Percentiles rank a stretch among this genome's conserved stretches.
These are phyloP conservation scores for Ennomos fuscantarius DNA, from an alignment of 2,888 invertebrate genomes.

Conservation along the genomic window DNA sequence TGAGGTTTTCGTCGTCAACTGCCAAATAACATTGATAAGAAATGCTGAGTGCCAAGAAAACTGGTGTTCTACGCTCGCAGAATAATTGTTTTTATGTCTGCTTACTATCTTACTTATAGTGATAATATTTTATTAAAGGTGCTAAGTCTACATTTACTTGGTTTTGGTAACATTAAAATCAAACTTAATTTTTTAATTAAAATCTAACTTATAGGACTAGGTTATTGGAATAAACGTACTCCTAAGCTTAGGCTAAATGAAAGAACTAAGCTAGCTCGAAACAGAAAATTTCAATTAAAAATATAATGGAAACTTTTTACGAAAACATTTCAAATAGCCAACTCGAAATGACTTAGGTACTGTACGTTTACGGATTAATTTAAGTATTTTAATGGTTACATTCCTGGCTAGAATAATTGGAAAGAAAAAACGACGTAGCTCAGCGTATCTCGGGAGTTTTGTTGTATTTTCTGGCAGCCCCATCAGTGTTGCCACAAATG, in stretches of 20 bases:
- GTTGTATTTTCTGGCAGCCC: constrained; percentile 37
- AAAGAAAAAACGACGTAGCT: constrained; percentile 17
- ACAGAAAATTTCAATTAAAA: constrained; percentile 14
- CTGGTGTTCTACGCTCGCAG: constrained; percentile 6
- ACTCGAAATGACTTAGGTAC: constrained; percentile 19
- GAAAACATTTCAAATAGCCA: constrained; percentile 9
- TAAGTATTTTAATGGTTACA: constrained; percentile 28
- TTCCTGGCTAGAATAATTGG: constrained; percentile 19
- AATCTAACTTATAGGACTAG: too few species aligned
- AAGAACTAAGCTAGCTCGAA: background rate
- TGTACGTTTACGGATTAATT: constrained; percentile 20
- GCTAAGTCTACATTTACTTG: too few species aligned
- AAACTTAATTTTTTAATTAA: too few species aligned
- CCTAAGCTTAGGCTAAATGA: background rate
- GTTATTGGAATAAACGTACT: too few species aligned
- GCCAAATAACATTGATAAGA: constrained; percentile 23
- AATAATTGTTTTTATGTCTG: constrained; percentile 12
- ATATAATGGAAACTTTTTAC: constrained; percentile 18
- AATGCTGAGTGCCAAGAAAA: constrained; percentile 21
- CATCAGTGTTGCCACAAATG: constrained; percentile 36
- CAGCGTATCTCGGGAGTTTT: constrained; percentile 17
- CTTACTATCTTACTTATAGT: background rate
- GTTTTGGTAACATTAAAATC: too few species aligned
- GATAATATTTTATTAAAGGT: too few species aligned
- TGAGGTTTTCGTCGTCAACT: constrained; percentile 13